Evolutionary conservation across 1,140 invertebrate genomes (phyloP), one percentile per base, ranked within the genome.

Genomic region (Hycleus phaleratus): DNA sequence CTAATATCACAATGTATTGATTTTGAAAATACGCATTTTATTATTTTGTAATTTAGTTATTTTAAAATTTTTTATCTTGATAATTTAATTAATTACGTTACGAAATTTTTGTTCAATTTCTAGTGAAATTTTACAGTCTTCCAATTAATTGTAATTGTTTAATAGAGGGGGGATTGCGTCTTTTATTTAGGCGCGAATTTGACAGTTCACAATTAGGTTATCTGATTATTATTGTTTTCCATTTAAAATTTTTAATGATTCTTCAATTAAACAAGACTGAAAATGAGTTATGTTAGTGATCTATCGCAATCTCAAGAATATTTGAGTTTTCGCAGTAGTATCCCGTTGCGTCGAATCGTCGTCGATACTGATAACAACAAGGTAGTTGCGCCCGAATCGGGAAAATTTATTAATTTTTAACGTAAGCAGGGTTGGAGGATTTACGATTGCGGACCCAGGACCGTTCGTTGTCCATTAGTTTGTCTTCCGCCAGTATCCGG

Each of bases 401-500:
- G 18, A 18, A 18, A 18, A 18, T 18, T 24, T 32, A 49, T 12
- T 26, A 40, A 40, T 11, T 24, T 49, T 42, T 63, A 55, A 65
- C 73, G 54, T 59, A 69, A 55, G 73, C 73, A 91, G 86, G 85
- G 85, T 67, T 95, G 92, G 92, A 85, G 85, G 70, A 78, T 94
- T 39, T 94, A 92, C 74, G 92, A 95, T 74, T 88, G 88, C 56
- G 91, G 90, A 42, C 91, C 92, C 5, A 86, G 87, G 70, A 81
- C 79, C 44, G 81, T 94, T 3, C 82, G 78, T 54, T 88, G 84
- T 71, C 92, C 92, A 5, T 66, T 95, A 26, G 77, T 95, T 60
- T 94, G 90, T 78, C 78, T 95, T 58, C 90, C 91, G 42, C 91
- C 92, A 40, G 91, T 90, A 1, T 91, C 89, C 67, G 91, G 92